phyloP scores from a whole-genome alignment of 2,797 vertebrate genomes.

The Tinamus major region DNA sequence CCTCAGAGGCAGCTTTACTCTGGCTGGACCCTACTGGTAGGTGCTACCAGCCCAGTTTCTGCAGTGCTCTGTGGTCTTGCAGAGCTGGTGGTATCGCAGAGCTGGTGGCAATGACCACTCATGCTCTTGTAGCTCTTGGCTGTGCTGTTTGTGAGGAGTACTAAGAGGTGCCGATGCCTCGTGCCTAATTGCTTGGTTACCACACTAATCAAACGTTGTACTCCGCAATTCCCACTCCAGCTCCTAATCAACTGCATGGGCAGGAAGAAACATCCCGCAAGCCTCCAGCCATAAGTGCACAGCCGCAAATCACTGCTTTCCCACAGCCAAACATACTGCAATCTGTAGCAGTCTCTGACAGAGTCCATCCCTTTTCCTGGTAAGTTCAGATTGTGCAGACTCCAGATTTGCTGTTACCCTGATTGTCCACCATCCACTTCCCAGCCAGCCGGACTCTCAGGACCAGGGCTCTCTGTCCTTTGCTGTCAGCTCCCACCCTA shows the following conservation, averaged over 20 bases:
- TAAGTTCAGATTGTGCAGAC: background rate
- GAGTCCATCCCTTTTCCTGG: background rate
- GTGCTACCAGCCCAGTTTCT: background rate
- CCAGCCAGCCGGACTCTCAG: background rate
- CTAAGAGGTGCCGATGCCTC: background rate
- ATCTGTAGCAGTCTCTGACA: background rate
- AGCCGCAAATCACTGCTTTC: background rate
- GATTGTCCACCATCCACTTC: background rate
- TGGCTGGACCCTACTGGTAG: background rate
- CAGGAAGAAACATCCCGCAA: background rate
- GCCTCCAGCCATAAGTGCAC: background rate
- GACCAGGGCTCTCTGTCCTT: background rate
- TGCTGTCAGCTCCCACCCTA: background rate
- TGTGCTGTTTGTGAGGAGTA: background rate
- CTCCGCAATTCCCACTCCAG: background rate
- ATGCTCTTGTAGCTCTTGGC: background rate
- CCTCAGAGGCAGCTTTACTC: background rate
- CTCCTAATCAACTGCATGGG: background rate
- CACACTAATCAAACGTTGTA: background rate
- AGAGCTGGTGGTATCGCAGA: background rate
- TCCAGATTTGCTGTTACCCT: background rate
- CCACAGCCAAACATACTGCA: accelerated
- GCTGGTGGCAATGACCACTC: too few species aligned
- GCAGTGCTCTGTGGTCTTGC: accelerated
- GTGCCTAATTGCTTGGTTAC: background rate